A percentile compares a stretch with the other conserved stretches of the same genome.
phyloP scores from a whole-genome alignment of 2,797 vertebrate genomes.

The Lepus townsendii region DNA sequence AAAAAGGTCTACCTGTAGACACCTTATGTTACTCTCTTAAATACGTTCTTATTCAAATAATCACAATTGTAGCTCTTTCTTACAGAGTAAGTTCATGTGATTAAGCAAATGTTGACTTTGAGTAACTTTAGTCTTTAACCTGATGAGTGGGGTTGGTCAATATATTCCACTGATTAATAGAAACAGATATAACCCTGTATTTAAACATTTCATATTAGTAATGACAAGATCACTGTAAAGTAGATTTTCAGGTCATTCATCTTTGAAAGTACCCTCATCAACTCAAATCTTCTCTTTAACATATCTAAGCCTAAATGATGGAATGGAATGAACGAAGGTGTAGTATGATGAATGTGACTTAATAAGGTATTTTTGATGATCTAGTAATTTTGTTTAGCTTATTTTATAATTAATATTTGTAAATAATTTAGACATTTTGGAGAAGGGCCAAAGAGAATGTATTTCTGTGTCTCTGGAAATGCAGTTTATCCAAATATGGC shows the following conservation, averaged over 20 bases:
- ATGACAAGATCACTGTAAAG: background rate
- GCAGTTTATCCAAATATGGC: conserved; percentile 77
- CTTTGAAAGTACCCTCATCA: conserved; percentile 44
- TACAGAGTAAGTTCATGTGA: background rate
- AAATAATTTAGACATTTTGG: conserved; percentile 58
- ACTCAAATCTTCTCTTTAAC: background rate
- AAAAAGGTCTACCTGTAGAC: background rate
- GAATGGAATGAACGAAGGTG: background rate
- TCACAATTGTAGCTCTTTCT: background rate
- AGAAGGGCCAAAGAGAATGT: conserved; percentile 32
- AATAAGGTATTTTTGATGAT: conserved; percentile 20
- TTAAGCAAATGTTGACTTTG: conserved; percentile 28
- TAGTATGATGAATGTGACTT: background rate
- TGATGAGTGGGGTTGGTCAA: background rate
- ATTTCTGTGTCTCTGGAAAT: conserved; percentile 42
- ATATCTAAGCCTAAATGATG: background rate
- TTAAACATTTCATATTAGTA: conserved; percentile 23
- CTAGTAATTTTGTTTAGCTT: background rate
- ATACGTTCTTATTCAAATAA: conserved; percentile 4
- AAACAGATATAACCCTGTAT: conserved; percentile 23
- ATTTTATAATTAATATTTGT: conserved; percentile 48
- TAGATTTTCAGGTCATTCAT: background rate
- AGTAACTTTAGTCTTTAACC: background rate
- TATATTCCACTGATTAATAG: background rate
- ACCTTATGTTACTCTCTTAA: background rate